A percentile compares a stretch with the other conserved stretches of the same genome.
Evolutionary conservation across 2,888 invertebrate species (phyloP).

Genomic region (Catocala fraxini): DNA sequence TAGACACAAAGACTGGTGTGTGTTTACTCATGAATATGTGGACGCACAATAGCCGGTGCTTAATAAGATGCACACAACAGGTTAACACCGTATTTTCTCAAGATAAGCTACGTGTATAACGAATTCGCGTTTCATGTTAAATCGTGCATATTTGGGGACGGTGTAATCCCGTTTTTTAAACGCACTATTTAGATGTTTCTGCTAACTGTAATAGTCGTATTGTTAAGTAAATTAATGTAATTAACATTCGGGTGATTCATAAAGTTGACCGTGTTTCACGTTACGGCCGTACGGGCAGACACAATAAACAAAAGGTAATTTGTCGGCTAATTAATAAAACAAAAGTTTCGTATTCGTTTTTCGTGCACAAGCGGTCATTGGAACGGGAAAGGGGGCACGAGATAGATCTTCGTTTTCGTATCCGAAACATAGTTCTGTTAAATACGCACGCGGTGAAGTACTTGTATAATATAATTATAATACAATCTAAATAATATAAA

Average conservation of each 20-base stretch:
- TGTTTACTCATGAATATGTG: constrained; percentile 87
- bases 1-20: constrained; percentile 82
- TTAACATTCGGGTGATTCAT: constrained; percentile 66
- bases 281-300: constrained; percentile 50
- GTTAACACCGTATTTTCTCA: constrained; percentile 81
- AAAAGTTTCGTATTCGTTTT: constrained; percentile 25
- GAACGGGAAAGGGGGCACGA: constrained; percentile 13
- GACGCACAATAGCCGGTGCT: constrained; percentile 78
- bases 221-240: constrained; percentile 80
- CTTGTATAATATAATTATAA: too few relatives aligned
- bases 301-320: constrained; percentile 55
- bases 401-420: constrained; percentile 23
- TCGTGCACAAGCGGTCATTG: constrained; percentile 25
- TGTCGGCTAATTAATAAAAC: constrained; percentile 50
- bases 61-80: constrained; percentile 81
- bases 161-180: constrained; percentile 80
- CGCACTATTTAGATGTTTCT: constrained; percentile 82
- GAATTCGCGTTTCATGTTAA: constrained; percentile 86
- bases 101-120: constrained; percentile 86
- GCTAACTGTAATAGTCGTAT: constrained; percentile 71
- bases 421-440: constrained; percentile 16
- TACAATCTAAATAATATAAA: too few relatives aligned
- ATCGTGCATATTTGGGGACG: constrained; percentile 81
- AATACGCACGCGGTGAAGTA: constrained; percentile 12
- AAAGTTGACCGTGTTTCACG: constrained; percentile 53